Evolutionary conservation across 2,888 invertebrate genomes (phyloP).

Genomic region (Sinopyrophorus schimmeli): DNA sequence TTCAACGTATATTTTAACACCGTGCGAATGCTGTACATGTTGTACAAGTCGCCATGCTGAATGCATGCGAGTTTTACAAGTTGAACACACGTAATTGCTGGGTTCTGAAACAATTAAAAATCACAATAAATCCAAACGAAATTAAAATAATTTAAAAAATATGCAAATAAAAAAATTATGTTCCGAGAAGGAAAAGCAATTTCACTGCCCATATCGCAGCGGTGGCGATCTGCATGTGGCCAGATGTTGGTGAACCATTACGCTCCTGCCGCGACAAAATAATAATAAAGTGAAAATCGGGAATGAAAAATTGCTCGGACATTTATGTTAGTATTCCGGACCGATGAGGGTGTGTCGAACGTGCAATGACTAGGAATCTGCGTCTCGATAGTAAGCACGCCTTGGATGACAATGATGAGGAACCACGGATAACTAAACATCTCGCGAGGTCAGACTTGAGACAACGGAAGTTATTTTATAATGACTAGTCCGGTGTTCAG

Average conservation of each 20-base stretch:
- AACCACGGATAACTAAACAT: conserved; percentile 53
- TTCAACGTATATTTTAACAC: conserved; percentile 89
- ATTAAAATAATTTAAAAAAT: no score
- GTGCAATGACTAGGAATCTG: conserved; percentile 48
- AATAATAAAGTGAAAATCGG: conserved; percentile 56
- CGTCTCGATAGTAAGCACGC: conserved; percentile 24
- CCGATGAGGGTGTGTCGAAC: conserved; percentile 52
- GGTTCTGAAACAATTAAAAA: conserved; percentile 75
- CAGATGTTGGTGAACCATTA: conserved; percentile 54
- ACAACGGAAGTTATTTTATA: conserved; percentile 50
- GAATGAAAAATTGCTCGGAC: conserved; percentile 57
- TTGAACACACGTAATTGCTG: conserved; percentile 90
- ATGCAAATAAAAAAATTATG: conserved; percentile 18
- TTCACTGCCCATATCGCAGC: conserved; percentile 45
- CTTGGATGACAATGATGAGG: conserved; percentile 45
- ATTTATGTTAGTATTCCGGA: conserved; percentile 51
- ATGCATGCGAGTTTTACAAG: conserved; percentile 87
- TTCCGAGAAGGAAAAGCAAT: conserved; percentile 39
- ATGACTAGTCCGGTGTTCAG: conserved; percentile 47
- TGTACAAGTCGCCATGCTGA: conserved; percentile 96
- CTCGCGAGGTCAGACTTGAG: conserved; percentile 49
- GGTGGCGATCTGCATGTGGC: conserved; percentile 52
- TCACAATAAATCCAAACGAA: conserved; percentile 11
- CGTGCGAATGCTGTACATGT: conserved; percentile 93
- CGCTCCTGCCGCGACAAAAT: conserved; percentile 47